phyloP scores from a whole-genome alignment of 2,113 vertebrate species.

The Nibea coibor region DNA sequence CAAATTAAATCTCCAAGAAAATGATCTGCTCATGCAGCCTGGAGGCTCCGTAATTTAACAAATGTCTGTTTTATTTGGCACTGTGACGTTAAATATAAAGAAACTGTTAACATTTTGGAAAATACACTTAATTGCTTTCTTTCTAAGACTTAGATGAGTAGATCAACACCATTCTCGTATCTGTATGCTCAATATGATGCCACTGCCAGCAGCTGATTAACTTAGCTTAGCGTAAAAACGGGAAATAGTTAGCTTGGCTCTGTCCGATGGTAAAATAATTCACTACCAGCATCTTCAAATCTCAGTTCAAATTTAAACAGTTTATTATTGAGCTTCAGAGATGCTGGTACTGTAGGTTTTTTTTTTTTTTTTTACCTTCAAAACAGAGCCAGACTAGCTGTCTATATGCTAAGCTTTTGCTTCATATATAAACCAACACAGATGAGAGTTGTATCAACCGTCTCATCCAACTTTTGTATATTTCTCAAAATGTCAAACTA shows the following conservation, averaged over 20 bases:
- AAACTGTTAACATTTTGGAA: neutral
- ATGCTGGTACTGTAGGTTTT: neutral
- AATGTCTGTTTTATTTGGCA: slow-evolving; percentile 15
- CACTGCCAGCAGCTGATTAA: neutral
- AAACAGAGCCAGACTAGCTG: neutral
- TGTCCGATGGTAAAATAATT: neutral
- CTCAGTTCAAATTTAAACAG: neutral
- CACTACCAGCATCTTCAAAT: too few relatives aligned
- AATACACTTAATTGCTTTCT: neutral
- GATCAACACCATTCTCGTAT: neutral
- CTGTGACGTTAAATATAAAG: slow-evolving; percentile 18
- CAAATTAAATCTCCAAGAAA: slow-evolving; percentile 26
- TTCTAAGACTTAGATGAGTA: neutral
- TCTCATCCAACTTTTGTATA: neutral
- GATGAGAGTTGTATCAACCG: too few relatives aligned
- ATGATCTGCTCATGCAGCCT: neutral
- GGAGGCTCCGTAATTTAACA: neutral
- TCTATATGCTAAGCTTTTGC: slow-evolving; percentile 2
- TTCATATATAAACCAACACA: neutral
- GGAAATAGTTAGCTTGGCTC: neutral
- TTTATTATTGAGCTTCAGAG: neutral
- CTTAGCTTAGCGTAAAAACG: neutral
- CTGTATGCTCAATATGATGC: neutral
- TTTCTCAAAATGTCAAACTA: slow-evolving; percentile 2
- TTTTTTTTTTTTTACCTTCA: neutral